Evolutionary conservation across 2,113 vertebrate genomes (phyloP), one percentile per base, ranked within the genome.

Genomic region (Patagioenas fasciata): DNA sequence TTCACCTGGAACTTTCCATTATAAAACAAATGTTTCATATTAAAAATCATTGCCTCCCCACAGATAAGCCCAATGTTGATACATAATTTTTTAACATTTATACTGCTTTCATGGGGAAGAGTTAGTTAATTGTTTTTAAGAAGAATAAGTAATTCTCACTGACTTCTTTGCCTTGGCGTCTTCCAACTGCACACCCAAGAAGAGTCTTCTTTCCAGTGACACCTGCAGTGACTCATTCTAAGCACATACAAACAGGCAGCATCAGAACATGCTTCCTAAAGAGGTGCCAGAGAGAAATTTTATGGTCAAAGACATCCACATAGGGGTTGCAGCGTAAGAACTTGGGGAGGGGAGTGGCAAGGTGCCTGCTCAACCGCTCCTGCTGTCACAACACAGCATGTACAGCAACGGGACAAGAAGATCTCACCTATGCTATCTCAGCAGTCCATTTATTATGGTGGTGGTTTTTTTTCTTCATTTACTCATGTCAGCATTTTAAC

Each of bases 201-300:
- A 57, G 66, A 83, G 36, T 44, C 34, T 0, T 83, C 77, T 77
- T 47, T 70, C 38, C 56, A 64, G 42, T 78, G 82, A 91, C 88
- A 95, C 82, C 71, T 94, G 72, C 64, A 93, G 29, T 56, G 57
- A 85, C 51, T 92, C 56, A 34, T 34, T 66, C 57, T 51, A 73
- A 90, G 73, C 14, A 2, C 53, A 34, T 48, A 80, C 85, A 90
- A 81, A 48, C 53, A 81, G 32, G 64, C 64, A 92, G 53, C 84
- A 80, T 74, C 90, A 95, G 95, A 96, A 91, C 54, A 66, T 13
- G 48, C 82, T 85, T 88, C 71, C 42, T 80, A 11, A 79, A 93
- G 53, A 34, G 61, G 77, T 14, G 60, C 29, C 72, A 36, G 51
- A 70, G n/a, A 67, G 61, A 81, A 71, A 40, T n/a, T 44, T 84